Evolutionary conservation across 2,888 invertebrate genomes (phyloP), one percentile per base, ranked within the genome.

Genomic region (Drosophila niveifrons): DNA sequence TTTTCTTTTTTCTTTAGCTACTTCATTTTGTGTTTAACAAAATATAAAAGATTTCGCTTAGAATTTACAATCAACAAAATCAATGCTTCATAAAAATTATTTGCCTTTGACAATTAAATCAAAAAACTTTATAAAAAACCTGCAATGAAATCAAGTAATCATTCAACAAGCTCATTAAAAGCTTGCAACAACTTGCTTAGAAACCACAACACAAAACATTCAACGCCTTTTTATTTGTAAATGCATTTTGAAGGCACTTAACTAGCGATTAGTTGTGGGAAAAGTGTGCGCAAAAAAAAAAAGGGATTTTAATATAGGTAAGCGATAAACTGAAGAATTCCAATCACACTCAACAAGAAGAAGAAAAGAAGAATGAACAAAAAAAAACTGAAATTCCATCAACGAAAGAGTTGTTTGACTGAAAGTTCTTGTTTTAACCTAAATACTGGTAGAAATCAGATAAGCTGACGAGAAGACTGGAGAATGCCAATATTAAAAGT

Each of bases 401-500:
- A 23, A n/a, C 41, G 53, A 31, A 18, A 62, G 36, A 62, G 28
- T 17, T 15, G 10, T 39, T 56, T 44, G 62, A 46, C 47, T 29
- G 34, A 15, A 34, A 34, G 46, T 39, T 15, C n/a, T 52, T 29
- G 18, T 18, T 59, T 31, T 29, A 17, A 39, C 3, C 47, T 17
- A 46, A 13, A 41, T 41, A 41, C 13, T 34, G 17, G 17, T 29
- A 13, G 8, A 52, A 36, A 66, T 71, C 59, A 48, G 72, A 72
- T 66, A 72, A 46, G 48, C 44, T 18, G 17, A 7, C 2, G 7
- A 13, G 13, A 39, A 43, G 43, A 55, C 23, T 18, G 44, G 71
- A 34, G 72, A 67, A 72, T 67, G 72, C 66, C 72, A 67, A 72
- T 72, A 66, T 58, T 17, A 48, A 53, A 28, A 55, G 51, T 34